Evolutionary conservation across 2,113 vertebrate species (phyloP).

Genomic region (Cyphomyrus plagiostoma): DNA sequence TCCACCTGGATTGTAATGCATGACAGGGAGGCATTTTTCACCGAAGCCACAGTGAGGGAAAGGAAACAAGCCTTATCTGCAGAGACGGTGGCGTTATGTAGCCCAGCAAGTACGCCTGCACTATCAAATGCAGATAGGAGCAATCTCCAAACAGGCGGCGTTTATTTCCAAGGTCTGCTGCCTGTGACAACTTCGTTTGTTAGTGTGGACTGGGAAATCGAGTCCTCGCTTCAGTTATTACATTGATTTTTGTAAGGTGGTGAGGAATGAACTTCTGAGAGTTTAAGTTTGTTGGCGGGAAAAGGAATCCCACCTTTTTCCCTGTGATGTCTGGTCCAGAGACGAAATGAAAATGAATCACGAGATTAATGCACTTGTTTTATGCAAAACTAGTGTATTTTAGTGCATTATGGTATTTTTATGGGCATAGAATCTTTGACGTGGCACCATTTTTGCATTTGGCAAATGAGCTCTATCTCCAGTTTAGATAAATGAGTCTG

Average conservation of each 20-base stretch:
- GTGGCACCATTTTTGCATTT: background rate
- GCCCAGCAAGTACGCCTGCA: conserved; percentile 26
- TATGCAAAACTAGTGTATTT: background rate
- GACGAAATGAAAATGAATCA: background rate
- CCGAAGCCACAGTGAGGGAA: background rate
- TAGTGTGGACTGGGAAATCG: conserved; percentile 37
- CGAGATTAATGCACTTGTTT: background rate
- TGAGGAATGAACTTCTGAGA: conserved; percentile 22
- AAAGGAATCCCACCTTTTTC: background rate
- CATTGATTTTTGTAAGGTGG: conserved; percentile 39
- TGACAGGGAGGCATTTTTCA: background rate
- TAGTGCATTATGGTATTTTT: background rate
- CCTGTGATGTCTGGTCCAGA: background rate
- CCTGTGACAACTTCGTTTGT: conserved; percentile 34
- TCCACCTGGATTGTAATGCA: background rate
- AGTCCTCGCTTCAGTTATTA: conserved; percentile 26
- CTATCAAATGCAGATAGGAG: conserved; percentile 40
- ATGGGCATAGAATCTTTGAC: background rate
- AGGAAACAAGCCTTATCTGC: conserved; percentile 8
- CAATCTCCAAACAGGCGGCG: conserved; percentile 45
- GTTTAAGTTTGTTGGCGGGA: background rate
- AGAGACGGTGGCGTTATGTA: conserved; percentile 19
- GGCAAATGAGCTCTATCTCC: background rate
- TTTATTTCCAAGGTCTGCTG: conserved; percentile 43
- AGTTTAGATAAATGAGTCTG: background rate